These are phyloP conservation scores for Psilanteris sp. DNA, from an alignment of 1,140 invertebrate genomes.

Conservation along the genomic window DNA sequence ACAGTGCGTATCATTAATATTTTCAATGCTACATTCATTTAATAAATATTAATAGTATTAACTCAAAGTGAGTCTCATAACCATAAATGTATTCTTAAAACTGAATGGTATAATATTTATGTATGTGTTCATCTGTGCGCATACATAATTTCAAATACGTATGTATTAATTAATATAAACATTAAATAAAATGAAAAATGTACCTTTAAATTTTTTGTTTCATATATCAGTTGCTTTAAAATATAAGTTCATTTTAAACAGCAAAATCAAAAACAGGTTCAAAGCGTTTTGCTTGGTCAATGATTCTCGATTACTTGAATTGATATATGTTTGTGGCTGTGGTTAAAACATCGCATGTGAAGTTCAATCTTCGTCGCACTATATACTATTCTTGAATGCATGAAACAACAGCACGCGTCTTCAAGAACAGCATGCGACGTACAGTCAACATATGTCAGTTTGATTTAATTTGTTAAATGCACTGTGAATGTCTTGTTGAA, in stretches of 20 bases:
- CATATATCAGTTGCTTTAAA: slow-evolving; percentile 8
- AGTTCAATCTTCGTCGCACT: slow-evolving; percentile 48
- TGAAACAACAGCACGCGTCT: slow-evolving; percentile 38
- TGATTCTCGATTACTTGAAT: slow-evolving; percentile 48
- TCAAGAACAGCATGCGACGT: slow-evolving; percentile 34
- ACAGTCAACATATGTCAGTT: slow-evolving; percentile 58
- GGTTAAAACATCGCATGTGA: slow-evolving; percentile 33
- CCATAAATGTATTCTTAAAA: too few relatives aligned
- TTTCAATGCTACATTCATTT: too few relatives aligned
- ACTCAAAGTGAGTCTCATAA: too few relatives aligned
- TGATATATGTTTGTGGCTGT: slow-evolving; percentile 33
- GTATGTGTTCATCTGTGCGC: too few relatives aligned
- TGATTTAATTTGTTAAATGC: slow-evolving; percentile 60
- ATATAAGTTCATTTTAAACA: slow-evolving; percentile 2
- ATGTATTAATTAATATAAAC: too few relatives aligned
- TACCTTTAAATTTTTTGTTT: too few relatives aligned
- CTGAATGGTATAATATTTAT: too few relatives aligned
- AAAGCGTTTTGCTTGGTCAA: slow-evolving; percentile 30
- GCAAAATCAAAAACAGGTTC: slow-evolving; percentile 3
- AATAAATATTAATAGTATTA: too few relatives aligned
- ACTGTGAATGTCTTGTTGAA: slow-evolving; percentile 40
- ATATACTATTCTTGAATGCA: slow-evolving; percentile 9
- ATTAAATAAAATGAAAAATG: too few relatives aligned
- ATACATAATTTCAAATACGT: too few relatives aligned
- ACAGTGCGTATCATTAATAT: too few relatives aligned